Evolutionary conservation across 2,113 vertebrate genomes (phyloP).

Genomic region (Trematomus loennbergii): DNA sequence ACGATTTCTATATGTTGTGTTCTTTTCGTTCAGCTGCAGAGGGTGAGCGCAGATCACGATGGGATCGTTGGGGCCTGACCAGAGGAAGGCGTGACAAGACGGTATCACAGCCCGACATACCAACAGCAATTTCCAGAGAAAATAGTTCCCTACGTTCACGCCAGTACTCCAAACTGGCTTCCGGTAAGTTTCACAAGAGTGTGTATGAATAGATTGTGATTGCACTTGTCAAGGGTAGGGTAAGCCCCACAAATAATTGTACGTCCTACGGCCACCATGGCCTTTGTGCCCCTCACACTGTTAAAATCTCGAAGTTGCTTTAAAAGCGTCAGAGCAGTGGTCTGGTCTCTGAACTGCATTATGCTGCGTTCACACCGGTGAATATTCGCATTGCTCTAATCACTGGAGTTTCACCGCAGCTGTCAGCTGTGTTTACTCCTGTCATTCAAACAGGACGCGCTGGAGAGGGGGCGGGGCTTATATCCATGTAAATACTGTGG

Average conservation of each 20-base stretch:
- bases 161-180: slow-evolving; percentile 88
- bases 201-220: background rate
- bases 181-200: slow-evolving; percentile 81
- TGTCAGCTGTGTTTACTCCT: no score
- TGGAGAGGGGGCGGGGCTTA: no score
- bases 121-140: slow-evolving; percentile 87
- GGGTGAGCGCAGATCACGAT: slow-evolving; percentile 86
- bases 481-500: no score
- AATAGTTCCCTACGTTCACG: slow-evolving; percentile 82
- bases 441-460: no score
- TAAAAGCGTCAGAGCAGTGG: no score
- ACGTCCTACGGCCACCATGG: no score
- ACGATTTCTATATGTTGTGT: background rate
- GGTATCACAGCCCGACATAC: slow-evolving; percentile 91
- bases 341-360: no score
- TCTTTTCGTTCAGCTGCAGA: slow-evolving; percentile 63
- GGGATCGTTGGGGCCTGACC: slow-evolving; percentile 94
- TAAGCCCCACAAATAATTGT: background rate
- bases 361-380: no score
- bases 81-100: slow-evolving; percentile 89
- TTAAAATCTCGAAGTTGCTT: no score
- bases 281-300: no score
- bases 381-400: no score
- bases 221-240: background rate
- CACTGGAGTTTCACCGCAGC: no score